Evolutionary conservation across 2,113 vertebrate species (phyloP), one percentile per base, ranked within the genome.

Genomic region (Typhlomys cinereus): DNA sequence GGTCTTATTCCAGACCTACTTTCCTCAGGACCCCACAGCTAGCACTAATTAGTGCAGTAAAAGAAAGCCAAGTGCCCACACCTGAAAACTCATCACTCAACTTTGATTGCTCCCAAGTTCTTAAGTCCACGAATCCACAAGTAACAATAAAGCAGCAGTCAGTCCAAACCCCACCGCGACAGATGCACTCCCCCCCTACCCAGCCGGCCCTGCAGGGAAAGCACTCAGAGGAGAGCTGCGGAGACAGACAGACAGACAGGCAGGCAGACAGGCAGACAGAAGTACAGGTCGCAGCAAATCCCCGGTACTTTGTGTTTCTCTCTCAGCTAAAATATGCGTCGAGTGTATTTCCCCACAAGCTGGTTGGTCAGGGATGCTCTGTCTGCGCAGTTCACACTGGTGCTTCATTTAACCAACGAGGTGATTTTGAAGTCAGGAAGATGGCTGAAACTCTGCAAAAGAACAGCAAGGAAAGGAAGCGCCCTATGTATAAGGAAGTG

Each of bases 361-460:
- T n/a, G n/a, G n/a, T n/a, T n/a, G n/a, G n/a, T n/a, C n/a, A n/a
- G n/a, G n/a, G n/a, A n/a, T n/a, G 75, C 82, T 88, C 80, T 80
- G 66, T 62, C 8, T 90, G 88, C 94, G 69, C 21, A 54, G 29
- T 85, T 82, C 79, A 89, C 85, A 74, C 64, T 66, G 85, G 23
- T 85, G 59, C 70, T 66, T 36, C 21, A 46, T 57, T 86, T 61
- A 73, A 57, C 31, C 25, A 85, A 54, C 59, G 79, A 88, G 62
- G 2, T 80, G 81, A 92, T 66, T 90, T 48, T 69, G 50, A 87
- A 89, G 67, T 93, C 82, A 50, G 67, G 15, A 71, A 82, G 69
- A 67, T 57, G 67, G 18, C 86, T 80, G 75, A 89, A 92, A 90
- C 10, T 57, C 52, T 85, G 62, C 52, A 92, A 81, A 86, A 88